These are phyloP conservation scores for Diloba caeruleocephala DNA, from an alignment of 2,888 invertebrate genomes.

Conservation along the genomic window DNA sequence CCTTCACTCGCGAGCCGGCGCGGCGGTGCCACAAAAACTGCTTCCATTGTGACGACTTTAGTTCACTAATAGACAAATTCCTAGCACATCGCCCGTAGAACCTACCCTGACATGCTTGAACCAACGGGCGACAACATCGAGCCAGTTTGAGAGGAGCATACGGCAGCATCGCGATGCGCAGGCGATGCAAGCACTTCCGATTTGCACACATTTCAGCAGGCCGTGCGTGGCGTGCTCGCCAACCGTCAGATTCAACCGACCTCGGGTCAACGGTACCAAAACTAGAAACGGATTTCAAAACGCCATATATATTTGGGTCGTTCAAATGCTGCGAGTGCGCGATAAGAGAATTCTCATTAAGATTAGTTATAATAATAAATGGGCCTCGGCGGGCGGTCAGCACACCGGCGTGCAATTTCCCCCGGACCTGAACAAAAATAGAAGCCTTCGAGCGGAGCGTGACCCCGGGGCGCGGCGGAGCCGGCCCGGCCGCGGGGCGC, in stretches of 20 bases:
- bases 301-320: conserved; percentile 36
- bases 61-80: conserved; percentile 51
- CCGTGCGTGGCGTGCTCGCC: conserved; percentile 5
- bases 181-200: neutral
- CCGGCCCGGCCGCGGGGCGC: conserved; percentile 9
- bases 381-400: conserved; percentile 54
- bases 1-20: too few species aligned
- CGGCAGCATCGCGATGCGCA: neutral
- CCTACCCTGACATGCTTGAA: neutral
- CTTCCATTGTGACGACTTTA: conserved; percentile 43
- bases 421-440: conserved; percentile 54
- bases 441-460: conserved; percentile 54
- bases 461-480: conserved; percentile 44
- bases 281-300: conserved; percentile 25
- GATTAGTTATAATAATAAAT: conserved; percentile 58
- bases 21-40: conserved; percentile 33
- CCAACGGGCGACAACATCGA: neutral
- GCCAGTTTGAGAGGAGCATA: neutral
- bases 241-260: neutral
- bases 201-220: neutral
- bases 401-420: conserved; percentile 51
- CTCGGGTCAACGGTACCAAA: conserved; percentile 27
- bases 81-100: neutral
- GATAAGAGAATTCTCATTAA: conserved; percentile 54
- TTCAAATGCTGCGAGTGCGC: conserved; percentile 25